phyloP scores from a whole-genome alignment of 2,113 vertebrate genomes.

The Monopterus albus region DNA sequence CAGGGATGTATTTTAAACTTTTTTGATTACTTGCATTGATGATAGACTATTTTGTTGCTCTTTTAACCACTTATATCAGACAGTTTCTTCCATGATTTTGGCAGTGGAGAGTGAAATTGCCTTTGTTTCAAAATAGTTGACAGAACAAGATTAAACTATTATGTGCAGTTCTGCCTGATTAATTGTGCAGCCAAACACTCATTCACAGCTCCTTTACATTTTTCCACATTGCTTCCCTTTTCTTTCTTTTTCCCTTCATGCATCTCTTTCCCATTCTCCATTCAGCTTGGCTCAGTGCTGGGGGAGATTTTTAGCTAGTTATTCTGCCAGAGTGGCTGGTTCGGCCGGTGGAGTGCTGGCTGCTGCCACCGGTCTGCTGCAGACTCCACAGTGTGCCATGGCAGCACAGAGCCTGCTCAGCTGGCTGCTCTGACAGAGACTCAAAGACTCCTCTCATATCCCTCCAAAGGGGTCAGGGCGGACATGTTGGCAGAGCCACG shows the following conservation, averaged over 20 bases:
- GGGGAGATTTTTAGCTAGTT: slow-evolving; percentile 28
- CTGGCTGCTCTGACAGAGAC: slow-evolving; percentile 4
- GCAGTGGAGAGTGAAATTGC: background rate
- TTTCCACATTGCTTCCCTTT: background rate
- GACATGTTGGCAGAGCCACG: slow-evolving; percentile 60
- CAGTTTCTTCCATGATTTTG: background rate
- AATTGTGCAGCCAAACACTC: slow-evolving; percentile 10
- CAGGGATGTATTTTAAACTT: background rate
- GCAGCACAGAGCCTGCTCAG: slow-evolving; percentile 9
- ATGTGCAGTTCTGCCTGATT: slow-evolving; percentile 26
- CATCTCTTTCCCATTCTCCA: slow-evolving; percentile 18
- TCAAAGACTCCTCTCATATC: slow-evolving; percentile 59
- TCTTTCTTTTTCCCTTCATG: background rate
- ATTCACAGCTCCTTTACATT: background rate
- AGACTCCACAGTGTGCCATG: slow-evolving; percentile 9
- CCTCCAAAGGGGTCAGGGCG: slow-evolving; percentile 54
- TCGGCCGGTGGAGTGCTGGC: slow-evolving; percentile 33
- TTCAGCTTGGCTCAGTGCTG: slow-evolving; percentile 36
- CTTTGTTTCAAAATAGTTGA: slow-evolving; percentile 7
- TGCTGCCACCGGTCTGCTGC: slow-evolving; percentile 28
- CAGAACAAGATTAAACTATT: slow-evolving; percentile 3
- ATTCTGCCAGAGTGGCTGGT: slow-evolving; percentile 60
- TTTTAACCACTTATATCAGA: background rate
- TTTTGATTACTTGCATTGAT: background rate
- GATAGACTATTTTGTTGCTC: background rate